phyloP scores from a whole-genome alignment of 2,797 vertebrate genomes.

The Anguilla megastoma region DNA sequence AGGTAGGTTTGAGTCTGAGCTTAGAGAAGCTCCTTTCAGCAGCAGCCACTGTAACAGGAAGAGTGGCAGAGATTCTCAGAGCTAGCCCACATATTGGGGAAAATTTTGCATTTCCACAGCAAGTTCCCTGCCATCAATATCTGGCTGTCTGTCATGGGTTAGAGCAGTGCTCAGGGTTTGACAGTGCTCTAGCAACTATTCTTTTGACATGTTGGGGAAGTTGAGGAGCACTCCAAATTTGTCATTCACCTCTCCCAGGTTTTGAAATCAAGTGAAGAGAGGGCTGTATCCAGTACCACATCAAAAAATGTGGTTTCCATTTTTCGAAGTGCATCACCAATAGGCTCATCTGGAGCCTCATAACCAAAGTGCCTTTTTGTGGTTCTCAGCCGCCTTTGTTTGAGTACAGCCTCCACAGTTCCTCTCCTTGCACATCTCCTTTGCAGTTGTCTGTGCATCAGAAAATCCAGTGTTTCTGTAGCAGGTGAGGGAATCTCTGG shows the following conservation, averaged over 20 bases:
- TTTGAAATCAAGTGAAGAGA: constrained; percentile 33
- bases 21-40: constrained; percentile 41
- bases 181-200: not conserved
- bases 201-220: not conserved
- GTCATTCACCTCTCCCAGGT: constrained; percentile 21
- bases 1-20: constrained; percentile 35
- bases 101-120: constrained; percentile 31
- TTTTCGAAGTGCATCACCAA: too few relatives aligned
- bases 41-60: constrained; percentile 37
- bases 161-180: constrained; percentile 34
- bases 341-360: too few relatives aligned
- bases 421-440: too few relatives aligned
- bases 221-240: not conserved
- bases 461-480: too few relatives aligned
- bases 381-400: too few relatives aligned
- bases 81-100: constrained; percentile 40
- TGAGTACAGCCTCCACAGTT: too few relatives aligned
- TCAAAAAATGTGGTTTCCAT: too few relatives aligned
- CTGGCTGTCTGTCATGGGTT: constrained; percentile 32
- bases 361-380: too few relatives aligned
- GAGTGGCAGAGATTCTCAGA: constrained; percentile 37
- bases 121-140: constrained; percentile 39
- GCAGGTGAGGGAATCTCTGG: too few relatives aligned
- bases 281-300: constrained; percentile 13
- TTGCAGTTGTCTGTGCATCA: too few relatives aligned